These are phyloP conservation scores for Brachypterus glaber DNA, from an alignment of 2,888 invertebrate species.

Conservation along the genomic window DNA sequence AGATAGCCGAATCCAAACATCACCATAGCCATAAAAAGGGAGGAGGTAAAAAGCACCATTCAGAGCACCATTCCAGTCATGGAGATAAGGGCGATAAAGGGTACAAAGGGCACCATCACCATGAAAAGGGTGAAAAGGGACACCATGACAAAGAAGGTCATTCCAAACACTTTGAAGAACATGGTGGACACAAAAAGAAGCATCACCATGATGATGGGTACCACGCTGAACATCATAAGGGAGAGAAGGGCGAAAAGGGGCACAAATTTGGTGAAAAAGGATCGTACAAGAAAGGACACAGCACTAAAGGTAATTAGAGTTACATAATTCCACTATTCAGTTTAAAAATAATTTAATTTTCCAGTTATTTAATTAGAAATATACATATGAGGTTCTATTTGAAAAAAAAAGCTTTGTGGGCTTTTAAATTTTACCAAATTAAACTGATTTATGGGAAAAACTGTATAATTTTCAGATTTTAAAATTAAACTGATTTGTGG, in stretches of 20 bases:
- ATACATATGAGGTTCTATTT: too few relatives aligned
- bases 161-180: conserved; percentile 53
- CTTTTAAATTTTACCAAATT: too few relatives aligned
- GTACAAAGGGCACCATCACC: conserved; percentile 55
- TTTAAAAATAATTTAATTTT: too few relatives aligned
- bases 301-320: conserved; percentile 58
- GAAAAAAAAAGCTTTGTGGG: too few relatives aligned
- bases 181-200: conserved; percentile 51
- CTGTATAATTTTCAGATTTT: too few relatives aligned
- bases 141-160: conserved; percentile 60
- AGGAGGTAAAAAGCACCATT: conserved; percentile 47
- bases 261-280: conserved; percentile 61
- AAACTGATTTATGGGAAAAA: too few relatives aligned
- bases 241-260: conserved; percentile 57
- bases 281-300: conserved; percentile 74
- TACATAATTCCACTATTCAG: too few relatives aligned
- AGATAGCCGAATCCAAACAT: conserved; percentile 45
- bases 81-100: conserved; percentile 57
- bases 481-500: too few relatives aligned
- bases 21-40: conserved; percentile 44
- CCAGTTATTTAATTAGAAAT: too few relatives aligned
- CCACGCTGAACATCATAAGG: conserved; percentile 55
- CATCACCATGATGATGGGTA: conserved; percentile 56
- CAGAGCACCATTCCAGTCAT: conserved; percentile 47
- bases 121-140: conserved; percentile 54